Base-by-base conservation (phyloP, 1,140 invertebrate genomes). In the Hyposmocoma kahamanoa region DNA sequence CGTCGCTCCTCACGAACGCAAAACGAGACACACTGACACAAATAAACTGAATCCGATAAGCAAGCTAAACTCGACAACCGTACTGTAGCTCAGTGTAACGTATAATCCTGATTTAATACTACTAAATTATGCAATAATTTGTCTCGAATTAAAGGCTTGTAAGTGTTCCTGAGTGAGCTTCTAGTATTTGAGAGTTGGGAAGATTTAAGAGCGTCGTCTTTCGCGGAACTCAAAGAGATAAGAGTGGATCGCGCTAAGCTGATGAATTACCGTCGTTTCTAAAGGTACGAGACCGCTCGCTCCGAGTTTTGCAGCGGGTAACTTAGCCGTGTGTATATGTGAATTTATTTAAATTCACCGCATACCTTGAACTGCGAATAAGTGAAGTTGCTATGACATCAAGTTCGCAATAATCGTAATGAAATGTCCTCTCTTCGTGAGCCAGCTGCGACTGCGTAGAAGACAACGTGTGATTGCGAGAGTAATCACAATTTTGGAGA, bases 341-440 rank as follows among this genome's bases (percentile, higher is more conserved):
- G 63, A 68, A 70, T 74, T 63, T 72, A 68, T 72, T 77, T 65
- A 77, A 77, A 74, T 73, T 76, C 57, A 44, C 47, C 45, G 62
- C 60, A 71, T 67, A 65, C 63, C 62, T 60, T 54, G 52, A 49
- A 34, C 15, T 17, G 50, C 54, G 53, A 53, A 42, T 50, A 53
- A 62, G 55, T 58, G 55, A 66, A 63, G 49, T 64, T 63, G 53
- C 49, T 64, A 60, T 60, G 64, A 63, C 64, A 63, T 72, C 67
- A 72, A 75, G 53, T 72, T 50, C 51, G 55, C 56, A 68, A 62
- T 72, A 68, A 70, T 75, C 58, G 59, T 75, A 75, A 75, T 75
- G 62, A 72, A 75, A 72, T 64, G 62, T 53, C 61, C 63, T 38
- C 52, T 13, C 46, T 49, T 47, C 65, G 61, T 65, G 62, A 66